These are phyloP conservation scores for Hyalella azteca DNA, from an alignment of 2,888 invertebrate species.

Conservation along the genomic window DNA sequence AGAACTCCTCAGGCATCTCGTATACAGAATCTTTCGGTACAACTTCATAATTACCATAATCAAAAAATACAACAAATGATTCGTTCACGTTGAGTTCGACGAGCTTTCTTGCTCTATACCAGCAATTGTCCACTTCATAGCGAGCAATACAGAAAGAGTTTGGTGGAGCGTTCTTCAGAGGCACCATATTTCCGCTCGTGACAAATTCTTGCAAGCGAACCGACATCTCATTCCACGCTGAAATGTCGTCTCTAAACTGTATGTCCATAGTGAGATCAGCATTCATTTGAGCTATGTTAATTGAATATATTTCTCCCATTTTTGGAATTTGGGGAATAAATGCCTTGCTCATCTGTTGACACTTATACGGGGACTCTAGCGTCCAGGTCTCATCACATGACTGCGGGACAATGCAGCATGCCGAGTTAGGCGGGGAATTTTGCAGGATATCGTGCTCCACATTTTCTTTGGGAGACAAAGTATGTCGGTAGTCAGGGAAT, in stretches of 20 bases:
- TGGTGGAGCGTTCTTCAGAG: neutral
- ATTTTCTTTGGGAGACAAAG: no score
- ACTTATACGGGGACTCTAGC: neutral
- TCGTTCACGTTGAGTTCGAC: neutral
- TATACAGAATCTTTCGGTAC: neutral
- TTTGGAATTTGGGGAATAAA: neutral
- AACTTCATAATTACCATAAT: conserved; percentile 14
- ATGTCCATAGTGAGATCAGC: conserved; percentile 2
- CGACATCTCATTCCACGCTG: neutral
- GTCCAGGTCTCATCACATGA: neutral
- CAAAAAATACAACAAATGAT: neutral
- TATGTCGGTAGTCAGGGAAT: no score
- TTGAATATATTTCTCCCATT: conserved; percentile 17
- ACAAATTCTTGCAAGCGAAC: neutral
- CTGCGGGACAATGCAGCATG: no score
- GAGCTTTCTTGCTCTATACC: conserved; percentile 1
- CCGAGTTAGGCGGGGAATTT: no score
- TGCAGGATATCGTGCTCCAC: no score
- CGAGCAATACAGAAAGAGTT: conserved; percentile 17
- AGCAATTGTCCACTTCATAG: neutral
- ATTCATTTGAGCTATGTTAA: neutral
- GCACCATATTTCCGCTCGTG: neutral
- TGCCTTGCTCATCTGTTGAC: neutral
- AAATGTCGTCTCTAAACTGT: neutral
- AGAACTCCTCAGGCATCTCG: neutral